Conservation (phyloP, 1,140 invertebrate species). For the Anastrepha ludens region DNA sequence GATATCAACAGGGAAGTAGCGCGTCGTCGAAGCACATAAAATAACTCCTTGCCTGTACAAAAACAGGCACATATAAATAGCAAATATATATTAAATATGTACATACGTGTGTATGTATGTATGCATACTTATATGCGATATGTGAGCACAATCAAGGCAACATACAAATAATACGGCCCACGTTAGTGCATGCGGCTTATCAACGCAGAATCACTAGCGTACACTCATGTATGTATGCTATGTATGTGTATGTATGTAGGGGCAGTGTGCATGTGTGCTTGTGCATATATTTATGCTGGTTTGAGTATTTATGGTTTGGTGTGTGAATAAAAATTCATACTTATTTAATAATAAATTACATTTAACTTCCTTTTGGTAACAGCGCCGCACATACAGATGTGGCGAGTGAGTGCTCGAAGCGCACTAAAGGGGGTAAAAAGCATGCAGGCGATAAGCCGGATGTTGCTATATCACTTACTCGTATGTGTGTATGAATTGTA, state of each 20-base stretch:
- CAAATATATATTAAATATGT: not conserved
- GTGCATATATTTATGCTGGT: not conserved
- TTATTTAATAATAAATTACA: constrained; percentile 54
- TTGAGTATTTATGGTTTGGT: constrained; percentile 41
- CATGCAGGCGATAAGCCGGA: not conserved
- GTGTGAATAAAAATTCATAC: constrained; percentile 51
- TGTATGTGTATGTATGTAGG: too few relatives aligned
- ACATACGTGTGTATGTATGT: not conserved
- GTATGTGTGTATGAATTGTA: not conserved
- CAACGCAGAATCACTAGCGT: not conserved
- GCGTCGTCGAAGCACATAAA: not conserved
- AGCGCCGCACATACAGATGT: not conserved
- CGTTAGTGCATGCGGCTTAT: constrained; percentile 24
- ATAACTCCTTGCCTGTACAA: not conserved
- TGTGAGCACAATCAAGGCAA: not conserved
- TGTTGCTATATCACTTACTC: not conserved
- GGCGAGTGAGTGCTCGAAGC: not conserved
- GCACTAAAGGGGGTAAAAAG: not conserved
- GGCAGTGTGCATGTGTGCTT: not conserved
- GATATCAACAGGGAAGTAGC: constrained; percentile 28
- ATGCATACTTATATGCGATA: not conserved
- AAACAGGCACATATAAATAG: not conserved
- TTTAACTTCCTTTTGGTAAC: constrained; percentile 30
- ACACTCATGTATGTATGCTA: not conserved
- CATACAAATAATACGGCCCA: constrained; percentile 1